Evolutionary conservation across 2,797 vertebrate genomes (phyloP), one percentile per base, ranked within the genome.

Genomic region (Bovichtus diacanthus): DNA sequence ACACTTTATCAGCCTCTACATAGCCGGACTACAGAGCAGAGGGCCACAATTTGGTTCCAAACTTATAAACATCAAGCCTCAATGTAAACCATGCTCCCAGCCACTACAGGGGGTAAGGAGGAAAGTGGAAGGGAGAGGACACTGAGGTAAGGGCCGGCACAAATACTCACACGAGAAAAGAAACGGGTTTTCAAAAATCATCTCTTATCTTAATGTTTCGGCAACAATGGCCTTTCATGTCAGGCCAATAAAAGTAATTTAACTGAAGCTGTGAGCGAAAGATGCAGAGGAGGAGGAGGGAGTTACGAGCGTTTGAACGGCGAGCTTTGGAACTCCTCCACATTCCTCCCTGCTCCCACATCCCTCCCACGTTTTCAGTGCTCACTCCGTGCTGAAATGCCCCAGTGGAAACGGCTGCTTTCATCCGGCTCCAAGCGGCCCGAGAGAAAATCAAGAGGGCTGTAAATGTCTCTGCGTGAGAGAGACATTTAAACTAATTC

Each of bases 391-490:
- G 86, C 77, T 66, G 64, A 83, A 86, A 87, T 71, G 84, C 83
- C 76, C 84, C 82, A 75, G 71, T 47, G 76, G 82, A 87, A 85
- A 70, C 13, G 27, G 13, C n/a, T 1, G 72, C 92, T 94, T 95
- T 94, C 77, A 94, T 94, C 89, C 73, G 3, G 27, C 66, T 92
- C 89, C 91, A 92, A 88, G 82, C 50, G 9, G 74, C 80, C 81
- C 18, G 25, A 71, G 68, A 93, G 85, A 91, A 94, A 93, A 90
- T 90, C 86, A 88, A 85, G 84, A 89, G 72, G 70, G 39, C 77
- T 71, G 71, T 88, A 93, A 93, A 91, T 69, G 87, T 88, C 82
- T 87, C 73, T 36, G 83, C 74, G 79, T 92, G 90, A 88, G 91
- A 91, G 85, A 84, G 81, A 76, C 82, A 90, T 93, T 90, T 84